These are phyloP conservation scores for Sturmia bella DNA, from an alignment of 2,888 invertebrate genomes.

Conservation along the genomic window DNA sequence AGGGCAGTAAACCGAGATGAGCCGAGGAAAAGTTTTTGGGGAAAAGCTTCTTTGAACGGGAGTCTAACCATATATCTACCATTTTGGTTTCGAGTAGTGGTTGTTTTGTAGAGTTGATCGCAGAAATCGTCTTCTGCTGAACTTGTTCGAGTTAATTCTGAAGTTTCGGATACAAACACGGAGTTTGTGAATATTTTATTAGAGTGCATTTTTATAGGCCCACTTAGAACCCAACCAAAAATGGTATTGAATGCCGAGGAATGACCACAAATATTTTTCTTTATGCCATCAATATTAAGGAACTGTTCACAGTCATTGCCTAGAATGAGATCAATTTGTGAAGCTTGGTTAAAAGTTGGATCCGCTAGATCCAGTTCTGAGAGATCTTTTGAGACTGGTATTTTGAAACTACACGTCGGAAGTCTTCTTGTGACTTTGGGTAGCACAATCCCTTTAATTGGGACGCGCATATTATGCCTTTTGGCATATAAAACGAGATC, in stretches of 20 bases:
- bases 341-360: slow-evolving; percentile 32
- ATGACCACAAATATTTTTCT: not conserved
- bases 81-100: slow-evolving; percentile 6
- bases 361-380: slow-evolving; percentile 21
- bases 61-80: slow-evolving; percentile 37
- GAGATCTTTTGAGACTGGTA: not conserved
- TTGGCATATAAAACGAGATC: not conserved
- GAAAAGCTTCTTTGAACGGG: slow-evolving; percentile 38
- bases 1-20: slow-evolving; percentile 6
- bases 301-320: slow-evolving; percentile 22
- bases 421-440: slow-evolving; percentile 26
- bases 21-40: slow-evolving; percentile 17
- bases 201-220: not conserved
- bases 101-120: slow-evolving; percentile 23
- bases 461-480: not conserved
- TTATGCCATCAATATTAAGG: slow-evolving; percentile 16
- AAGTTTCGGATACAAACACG: too few species aligned
- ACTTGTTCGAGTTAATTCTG: not conserved
- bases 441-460: slow-evolving; percentile 24
- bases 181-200: not conserved
- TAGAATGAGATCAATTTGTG: slow-evolving; percentile 24
- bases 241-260: slow-evolving; percentile 24
- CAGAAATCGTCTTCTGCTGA: slow-evolving; percentile 23
- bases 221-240: slow-evolving; percentile 35
- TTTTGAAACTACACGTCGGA: not conserved